Percentiles rank a stretch among this genome's conserved stretches.
Conservation (phyloP, 2,888 invertebrate species). For the Portevinia maculata region DNA sequence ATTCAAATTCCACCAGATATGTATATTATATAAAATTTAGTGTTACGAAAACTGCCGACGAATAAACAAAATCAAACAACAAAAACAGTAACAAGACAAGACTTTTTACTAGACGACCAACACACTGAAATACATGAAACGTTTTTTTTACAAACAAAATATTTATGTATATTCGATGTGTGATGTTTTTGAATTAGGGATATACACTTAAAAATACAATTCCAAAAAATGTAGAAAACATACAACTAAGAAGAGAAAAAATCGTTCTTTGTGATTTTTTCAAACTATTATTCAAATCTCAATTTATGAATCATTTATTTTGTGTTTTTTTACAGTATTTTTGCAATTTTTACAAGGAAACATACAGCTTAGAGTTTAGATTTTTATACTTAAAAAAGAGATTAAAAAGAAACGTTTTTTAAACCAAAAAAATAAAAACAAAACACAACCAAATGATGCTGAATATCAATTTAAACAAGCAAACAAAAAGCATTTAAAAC, state of each 20-base stretch:
- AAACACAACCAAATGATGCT: constrained; percentile 23
- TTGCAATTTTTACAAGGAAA: constrained; percentile 57
- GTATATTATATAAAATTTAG: constrained; percentile 49
- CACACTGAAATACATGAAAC: constrained; percentile 47
- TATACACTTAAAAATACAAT: constrained; percentile 35
- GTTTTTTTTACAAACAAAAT: constrained; percentile 37
- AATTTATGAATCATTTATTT: constrained; percentile 33
- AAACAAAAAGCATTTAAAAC: constrained; percentile 29
- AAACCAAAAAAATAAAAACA: constrained; percentile 18
- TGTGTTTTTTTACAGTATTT: constrained; percentile 30
- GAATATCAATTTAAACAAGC: constrained; percentile 42
- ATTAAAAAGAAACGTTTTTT: constrained; percentile 23
- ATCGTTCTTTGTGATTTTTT: constrained; percentile 36
- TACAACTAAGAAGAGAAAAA: constrained; percentile 4
- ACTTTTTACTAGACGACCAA: constrained; percentile 73
- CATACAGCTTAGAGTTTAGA: constrained; percentile 61
- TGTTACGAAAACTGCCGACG: constrained; percentile 71
- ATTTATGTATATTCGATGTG: constrained; percentile 47
- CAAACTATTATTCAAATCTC: constrained; percentile 22
- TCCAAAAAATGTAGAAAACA: constrained; percentile 29
- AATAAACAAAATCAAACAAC: constrained; percentile 39
- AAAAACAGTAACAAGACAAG: constrained; percentile 52
- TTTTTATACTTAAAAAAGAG: constrained; percentile 62
- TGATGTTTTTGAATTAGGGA: constrained; percentile 64
- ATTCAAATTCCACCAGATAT: constrained; percentile 70